phyloP scores from a whole-genome alignment of 2,113 vertebrate species.

The Alouatta palliata region DNA sequence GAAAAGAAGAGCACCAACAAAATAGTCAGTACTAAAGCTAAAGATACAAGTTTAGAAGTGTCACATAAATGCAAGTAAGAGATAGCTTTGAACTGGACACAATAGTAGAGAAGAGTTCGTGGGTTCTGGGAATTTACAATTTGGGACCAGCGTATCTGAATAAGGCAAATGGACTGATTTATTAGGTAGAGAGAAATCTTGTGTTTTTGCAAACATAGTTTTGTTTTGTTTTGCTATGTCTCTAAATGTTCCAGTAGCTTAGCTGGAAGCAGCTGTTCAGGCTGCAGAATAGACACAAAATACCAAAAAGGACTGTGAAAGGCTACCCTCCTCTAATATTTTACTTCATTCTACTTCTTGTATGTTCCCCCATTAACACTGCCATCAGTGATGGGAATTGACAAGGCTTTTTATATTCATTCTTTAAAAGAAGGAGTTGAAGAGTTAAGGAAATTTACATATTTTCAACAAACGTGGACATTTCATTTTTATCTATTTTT shows the following conservation, averaged over 20 bases:
- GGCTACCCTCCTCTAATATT: background rate
- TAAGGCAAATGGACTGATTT: background rate
- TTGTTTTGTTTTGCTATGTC: background rate
- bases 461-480: background rate
- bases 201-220: background rate
- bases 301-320: background rate
- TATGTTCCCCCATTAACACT: background rate
- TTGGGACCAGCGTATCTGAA: background rate
- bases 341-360: background rate
- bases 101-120: background rate
- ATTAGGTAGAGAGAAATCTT: background rate
- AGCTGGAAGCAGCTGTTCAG: background rate
- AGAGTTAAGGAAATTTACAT: background rate
- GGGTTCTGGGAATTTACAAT: background rate
- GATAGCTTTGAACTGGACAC: background rate
- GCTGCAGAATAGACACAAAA: background rate
- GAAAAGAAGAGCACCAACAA: constrained; percentile 5
- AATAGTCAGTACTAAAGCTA: background rate
- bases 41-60: background rate
- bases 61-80: background rate
- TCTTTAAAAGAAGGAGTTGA: background rate
- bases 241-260: constrained; percentile 24
- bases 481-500: background rate
- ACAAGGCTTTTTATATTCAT: background rate
- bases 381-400: background rate